Evolutionary conservation across 2,113 vertebrate species (phyloP).

Genomic region (Monopterus albus): DNA sequence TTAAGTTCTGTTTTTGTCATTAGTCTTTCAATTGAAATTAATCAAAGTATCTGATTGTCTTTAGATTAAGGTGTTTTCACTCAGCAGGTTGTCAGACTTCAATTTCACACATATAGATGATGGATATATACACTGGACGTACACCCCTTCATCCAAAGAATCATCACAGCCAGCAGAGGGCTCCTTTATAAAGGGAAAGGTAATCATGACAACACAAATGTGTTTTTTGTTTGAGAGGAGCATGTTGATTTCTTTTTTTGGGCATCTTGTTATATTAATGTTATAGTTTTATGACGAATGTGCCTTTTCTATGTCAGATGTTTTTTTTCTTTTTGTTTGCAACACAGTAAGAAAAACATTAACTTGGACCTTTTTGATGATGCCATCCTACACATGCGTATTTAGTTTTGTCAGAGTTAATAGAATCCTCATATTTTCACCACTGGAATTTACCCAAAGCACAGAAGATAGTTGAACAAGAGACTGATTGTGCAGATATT

Average conservation of each 20-base stretch:
- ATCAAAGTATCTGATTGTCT: conserved; percentile 50
- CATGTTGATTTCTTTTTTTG: not conserved
- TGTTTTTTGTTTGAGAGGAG: not conserved
- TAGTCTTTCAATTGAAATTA: not conserved
- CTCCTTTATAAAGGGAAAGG: conserved; percentile 80
- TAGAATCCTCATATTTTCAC: not conserved
- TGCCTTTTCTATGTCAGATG: not conserved
- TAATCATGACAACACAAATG: conserved; percentile 40
- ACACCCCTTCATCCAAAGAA: conserved; percentile 68
- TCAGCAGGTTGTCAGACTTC: conserved; percentile 84
- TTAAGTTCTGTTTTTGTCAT: not conserved
- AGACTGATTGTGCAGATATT: too few species aligned
- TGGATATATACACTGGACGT: conserved; percentile 83
- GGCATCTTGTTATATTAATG: not conserved
- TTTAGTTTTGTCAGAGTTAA: not conserved
- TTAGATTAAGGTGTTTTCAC: conserved; percentile 85
- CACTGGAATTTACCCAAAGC: not conserved
- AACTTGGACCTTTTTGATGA: too few species aligned
- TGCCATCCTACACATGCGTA: too few species aligned
- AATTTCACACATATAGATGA: conserved; percentile 83
- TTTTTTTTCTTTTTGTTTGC: not conserved
- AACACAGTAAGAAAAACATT: not conserved
- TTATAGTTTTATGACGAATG: not conserved
- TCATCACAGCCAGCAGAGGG: conserved; percentile 69
- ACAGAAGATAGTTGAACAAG: not conserved